Conservation (phyloP, 2,888 invertebrate species). For the Ectemnius lituratus region DNA sequence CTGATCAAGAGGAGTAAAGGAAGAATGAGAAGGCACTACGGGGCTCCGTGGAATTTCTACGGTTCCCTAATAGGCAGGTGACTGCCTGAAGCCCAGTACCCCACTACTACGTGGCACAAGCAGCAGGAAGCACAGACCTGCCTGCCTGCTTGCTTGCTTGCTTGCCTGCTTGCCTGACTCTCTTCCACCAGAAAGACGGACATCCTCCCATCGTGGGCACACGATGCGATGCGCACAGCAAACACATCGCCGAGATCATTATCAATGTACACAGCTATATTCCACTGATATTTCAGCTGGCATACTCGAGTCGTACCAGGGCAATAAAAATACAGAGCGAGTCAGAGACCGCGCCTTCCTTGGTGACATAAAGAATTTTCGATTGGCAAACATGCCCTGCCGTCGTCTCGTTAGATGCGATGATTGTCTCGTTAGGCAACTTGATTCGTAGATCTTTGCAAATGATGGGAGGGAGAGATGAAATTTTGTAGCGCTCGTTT, state of each 20-base stretch:
- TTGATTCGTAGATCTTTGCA: background rate
- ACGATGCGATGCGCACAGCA: slow-evolving; percentile 27
- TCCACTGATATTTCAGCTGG: slow-evolving; percentile 9
- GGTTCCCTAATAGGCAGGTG: slow-evolving; percentile 58
- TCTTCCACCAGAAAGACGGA: background rate
- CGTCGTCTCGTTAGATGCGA: background rate
- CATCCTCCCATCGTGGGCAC: slow-evolving; percentile 21
- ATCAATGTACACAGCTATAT: slow-evolving; percentile 16
- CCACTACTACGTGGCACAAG: slow-evolving; percentile 41
- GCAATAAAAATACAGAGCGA: background rate
- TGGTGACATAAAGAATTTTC: no score
- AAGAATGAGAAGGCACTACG: slow-evolving; percentile 27
- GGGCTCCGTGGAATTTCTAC: slow-evolving; percentile 52
- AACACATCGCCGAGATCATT: slow-evolving; percentile 23
- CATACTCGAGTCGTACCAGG: background rate
- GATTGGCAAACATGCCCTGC: background rate
- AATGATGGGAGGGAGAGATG: background rate
- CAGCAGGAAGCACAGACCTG: slow-evolving; percentile 32
- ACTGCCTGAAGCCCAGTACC: slow-evolving; percentile 45
- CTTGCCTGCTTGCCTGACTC: slow-evolving; percentile 12
- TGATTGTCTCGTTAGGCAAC: background rate
- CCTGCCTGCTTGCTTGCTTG: slow-evolving; percentile 6
- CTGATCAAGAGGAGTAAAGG: background rate
- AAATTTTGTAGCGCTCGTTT: background rate
- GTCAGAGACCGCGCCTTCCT: background rate